These are phyloP conservation scores for Nemapogon koenigi DNA, from an alignment of 2,888 invertebrate genomes.

Conservation along the genomic window DNA sequence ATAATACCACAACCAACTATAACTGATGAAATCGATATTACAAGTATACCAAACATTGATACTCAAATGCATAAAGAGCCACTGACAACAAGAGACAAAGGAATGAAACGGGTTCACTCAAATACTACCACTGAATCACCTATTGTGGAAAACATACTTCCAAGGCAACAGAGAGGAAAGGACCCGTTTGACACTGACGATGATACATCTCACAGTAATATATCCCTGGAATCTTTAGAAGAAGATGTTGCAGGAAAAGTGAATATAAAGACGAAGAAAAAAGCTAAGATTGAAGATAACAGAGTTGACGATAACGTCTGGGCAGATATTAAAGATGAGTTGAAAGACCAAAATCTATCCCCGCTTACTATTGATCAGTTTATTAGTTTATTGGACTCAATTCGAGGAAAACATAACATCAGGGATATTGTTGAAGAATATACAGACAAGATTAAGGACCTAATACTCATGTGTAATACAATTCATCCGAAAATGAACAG, in stretches of 20 bases:
- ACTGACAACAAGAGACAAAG: too few relatives aligned
- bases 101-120: too few relatives aligned
- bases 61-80: too few relatives aligned
- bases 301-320: conserved; percentile 13
- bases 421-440: conserved; percentile 10
- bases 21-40: too few relatives aligned
- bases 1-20: too few relatives aligned
- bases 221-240: not conserved
- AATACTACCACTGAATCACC: not conserved
- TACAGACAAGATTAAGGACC: not conserved
- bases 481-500: conserved; percentile 10
- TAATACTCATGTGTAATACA: conserved; percentile 3
- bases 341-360: conserved; percentile 6
- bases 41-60: too few relatives aligned
- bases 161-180: too few relatives aligned
- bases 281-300: conserved; percentile 4
- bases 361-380: conserved; percentile 12
- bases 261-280: conserved; percentile 1
- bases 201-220: conserved; percentile 1
- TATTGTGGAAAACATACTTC: not conserved
- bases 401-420: conserved; percentile 13
- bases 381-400: conserved; percentile 14
- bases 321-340: conserved; percentile 10
- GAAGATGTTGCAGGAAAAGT: not conserved
- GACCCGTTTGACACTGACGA: too few relatives aligned